A percentile compares a stretch with the other conserved stretches of the same genome.
Conservation (phyloP, 1,140 invertebrate species). For the Hetaerina americana region DNA sequence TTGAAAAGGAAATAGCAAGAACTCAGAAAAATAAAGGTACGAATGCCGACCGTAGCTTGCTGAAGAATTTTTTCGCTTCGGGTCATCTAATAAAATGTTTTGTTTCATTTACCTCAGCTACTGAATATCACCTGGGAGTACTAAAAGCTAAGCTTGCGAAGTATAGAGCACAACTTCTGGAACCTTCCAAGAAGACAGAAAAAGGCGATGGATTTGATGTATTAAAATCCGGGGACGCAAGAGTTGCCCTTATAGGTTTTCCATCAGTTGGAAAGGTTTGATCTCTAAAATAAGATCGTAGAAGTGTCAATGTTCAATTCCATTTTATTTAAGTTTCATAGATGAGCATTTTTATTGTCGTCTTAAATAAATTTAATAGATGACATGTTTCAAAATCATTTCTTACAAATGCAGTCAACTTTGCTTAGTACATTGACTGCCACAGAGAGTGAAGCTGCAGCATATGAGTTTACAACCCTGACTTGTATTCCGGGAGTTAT, state of each 20-base stretch:
- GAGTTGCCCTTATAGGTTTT: conserved; percentile 95
- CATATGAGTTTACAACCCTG: conserved; percentile 98
- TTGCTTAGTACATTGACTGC: conserved; percentile 84
- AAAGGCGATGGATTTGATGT: conserved; percentile 99
- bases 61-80: conserved; percentile 6
- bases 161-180: conserved; percentile 87
- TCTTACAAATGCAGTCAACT: conserved; percentile 60
- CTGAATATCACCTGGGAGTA: conserved; percentile 96
- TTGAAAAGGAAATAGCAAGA: conserved; percentile 92
- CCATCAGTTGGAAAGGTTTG: conserved; percentile 85
- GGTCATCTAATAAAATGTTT: conserved; percentile 3
- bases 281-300: no score
- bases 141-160: conserved; percentile 98
- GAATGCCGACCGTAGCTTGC: not conserved
- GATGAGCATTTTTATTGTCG: conserved; percentile 2
- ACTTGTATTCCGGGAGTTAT: conserved; percentile 99
- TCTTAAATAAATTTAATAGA: conserved; percentile 1
- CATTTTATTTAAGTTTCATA: not conserved
- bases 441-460: conserved; percentile 90
- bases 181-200: conserved; percentile 88
- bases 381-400: no score
- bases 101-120: conserved; percentile 50
- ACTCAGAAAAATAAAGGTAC: conserved; percentile 99
- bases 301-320: no score
- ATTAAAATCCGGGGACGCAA: conserved; percentile 96